phyloP scores from a whole-genome alignment of 92 coral and sea anemone genomes.

The Porites evermanni region DNA sequence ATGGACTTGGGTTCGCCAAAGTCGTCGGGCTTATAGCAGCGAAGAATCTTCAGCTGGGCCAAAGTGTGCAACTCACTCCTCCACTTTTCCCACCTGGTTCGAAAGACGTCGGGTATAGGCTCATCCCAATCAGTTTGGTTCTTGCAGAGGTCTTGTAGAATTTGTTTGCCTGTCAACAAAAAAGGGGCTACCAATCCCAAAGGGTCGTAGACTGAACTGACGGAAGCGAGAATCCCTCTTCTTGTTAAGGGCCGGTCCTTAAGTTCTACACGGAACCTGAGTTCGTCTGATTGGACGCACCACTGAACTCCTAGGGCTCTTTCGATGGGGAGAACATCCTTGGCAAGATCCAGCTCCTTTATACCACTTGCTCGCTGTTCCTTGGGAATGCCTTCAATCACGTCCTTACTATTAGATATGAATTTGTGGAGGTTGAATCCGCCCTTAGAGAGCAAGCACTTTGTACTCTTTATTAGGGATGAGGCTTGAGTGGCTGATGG shows the following conservation, averaged over 20 bases:
- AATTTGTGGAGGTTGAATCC: conserved; percentile 43
- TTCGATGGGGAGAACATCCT: conserved; percentile 39
- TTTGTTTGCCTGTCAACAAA: neutral
- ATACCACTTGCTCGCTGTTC: conserved; percentile 15
- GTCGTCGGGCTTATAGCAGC: conserved; percentile 6
- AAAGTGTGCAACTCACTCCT: neutral
- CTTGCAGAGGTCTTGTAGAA: conserved; percentile 54
- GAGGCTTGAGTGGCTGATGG: neutral
- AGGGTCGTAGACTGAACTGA: conserved; percentile 44
- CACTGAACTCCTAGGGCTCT: conserved; percentile 33
- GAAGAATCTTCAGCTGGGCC: neutral
- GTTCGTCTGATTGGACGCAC: conserved; percentile 35
- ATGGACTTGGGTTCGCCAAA: neutral
- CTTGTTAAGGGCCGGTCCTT: conserved; percentile 42
- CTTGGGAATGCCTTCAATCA: conserved; percentile 19
- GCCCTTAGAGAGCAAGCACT: conserved; percentile 19
- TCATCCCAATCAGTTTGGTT: conserved; percentile 40
- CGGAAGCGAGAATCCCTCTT: conserved; percentile 25
- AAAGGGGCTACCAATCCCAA: conserved; percentile 44
- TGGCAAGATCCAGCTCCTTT: conserved; percentile 1
- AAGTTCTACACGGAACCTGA: conserved; percentile 21
- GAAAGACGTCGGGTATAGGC: conserved; percentile 17
- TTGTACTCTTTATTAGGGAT: conserved; percentile 17
- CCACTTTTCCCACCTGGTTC: conserved; percentile 1
- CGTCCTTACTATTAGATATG: conserved; percentile 30